Evolutionary conservation across 1,140 invertebrate species (phyloP), one percentile per base, ranked within the genome.

Genomic region (Caenorhabditis briggsae): DNA sequence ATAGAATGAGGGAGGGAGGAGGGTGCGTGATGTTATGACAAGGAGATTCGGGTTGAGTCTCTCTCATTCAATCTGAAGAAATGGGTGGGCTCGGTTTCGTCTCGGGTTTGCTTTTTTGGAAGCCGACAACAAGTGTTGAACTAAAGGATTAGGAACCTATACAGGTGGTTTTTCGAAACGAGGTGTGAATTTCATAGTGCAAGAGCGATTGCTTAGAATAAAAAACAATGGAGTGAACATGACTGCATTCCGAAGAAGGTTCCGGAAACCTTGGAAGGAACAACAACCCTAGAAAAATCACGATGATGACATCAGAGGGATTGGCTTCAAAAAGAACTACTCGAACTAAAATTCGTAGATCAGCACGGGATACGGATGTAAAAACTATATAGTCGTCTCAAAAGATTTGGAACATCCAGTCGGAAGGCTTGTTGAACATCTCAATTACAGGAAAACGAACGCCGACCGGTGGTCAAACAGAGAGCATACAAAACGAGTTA

Each of bases 11-110:
- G 70, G 70, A 78, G 70, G n/a, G 23, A n/a, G 50, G 70, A 78
- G 70, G 46, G 43, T 78, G 70, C 70, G 70, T 78, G 70, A 78
- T 78, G 70, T 78, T 78, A 78, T 78, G 70, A 78, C 70, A 78
- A 78, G 70, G 46, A 78, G 46, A 78, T 64, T 53, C 50, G 50
- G 50, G 50, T 53, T 16, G 64, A 78, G 70, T 50, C 46, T 78
- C 43, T 20, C 48, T 78, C 70, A 78, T 8, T 43, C 46, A 78
- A 78, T 33, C 33, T 78, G 46, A 50, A 50, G 33, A 78, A 50
- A 50, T 50, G 33, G 46, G 70, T 70, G 64, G 59, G 64, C 64
- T 70, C 33, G 46, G 70, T 78, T 78, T 78, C 70, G 70, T 2
- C 33, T 33, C 33, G 46, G n/a, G 5, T 9, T 16, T 11, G 11